Evolutionary conservation across 2,797 vertebrate genomes (phyloP), one percentile per base, ranked within the genome.

Genomic region (Tokudaia tokunoshimensis): DNA sequence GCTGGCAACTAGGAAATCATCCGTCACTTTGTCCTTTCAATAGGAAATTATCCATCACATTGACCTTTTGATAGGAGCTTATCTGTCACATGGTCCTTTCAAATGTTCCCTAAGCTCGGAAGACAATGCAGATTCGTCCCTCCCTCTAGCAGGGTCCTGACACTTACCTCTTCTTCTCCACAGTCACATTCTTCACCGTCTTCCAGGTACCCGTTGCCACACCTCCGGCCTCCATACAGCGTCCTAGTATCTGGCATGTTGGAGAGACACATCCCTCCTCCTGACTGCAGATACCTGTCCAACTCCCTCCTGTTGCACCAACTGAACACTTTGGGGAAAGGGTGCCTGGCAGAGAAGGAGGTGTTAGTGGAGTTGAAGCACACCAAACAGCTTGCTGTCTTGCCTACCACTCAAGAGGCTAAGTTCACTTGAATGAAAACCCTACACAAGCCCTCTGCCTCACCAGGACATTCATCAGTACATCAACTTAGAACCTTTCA

Each of bases 161-260:
- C 24, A 26, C 98, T 98, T 96, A 99, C 99, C 99, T 99, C 99
- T 90, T 99, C 99, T 12, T 99, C 99, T 85, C 99, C 99, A 95
- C 99, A 99, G 98, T 99, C 99, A 97, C 99, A 99, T 85, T 99
- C 99, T 95, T 99, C 99, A 3, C 99, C 99, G 0, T 99, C 99
- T 98, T 99, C 99, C 98, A 99, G 98, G 99, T 99, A 99, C 44
- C 99, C 99, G 3, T 99, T 99, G 91, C 99, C 99, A 81, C 99
- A 99, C 95, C 99, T 99, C 92, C 98, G 99, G 52, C 99, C 99
- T 96, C 99, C 99, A 17, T 99, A 99, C 98, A 99, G 99, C 0
- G 97, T 98, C 94, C 98, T 99, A 90, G 99, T 99, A 98, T 99
- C 99, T 0, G 99, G 99, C 98, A 99, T 98, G 82, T 99, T 99